Conservation (phyloP, 2,797 vertebrate species). For the Muraenolepis orangiensis region DNA sequence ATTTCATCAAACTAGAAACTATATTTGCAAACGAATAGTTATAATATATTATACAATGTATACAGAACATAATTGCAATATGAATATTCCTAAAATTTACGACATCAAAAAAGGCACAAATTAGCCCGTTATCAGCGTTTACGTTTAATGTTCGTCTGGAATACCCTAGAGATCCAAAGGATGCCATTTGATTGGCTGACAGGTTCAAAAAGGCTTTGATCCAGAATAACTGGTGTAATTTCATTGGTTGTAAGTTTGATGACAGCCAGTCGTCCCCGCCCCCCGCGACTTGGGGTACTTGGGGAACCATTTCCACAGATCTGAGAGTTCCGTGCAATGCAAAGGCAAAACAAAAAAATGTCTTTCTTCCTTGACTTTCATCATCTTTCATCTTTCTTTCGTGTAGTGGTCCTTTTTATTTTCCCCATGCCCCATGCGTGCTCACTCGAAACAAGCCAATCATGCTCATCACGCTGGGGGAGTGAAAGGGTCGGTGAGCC, state of each 20-base stretch:
- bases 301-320: not conserved
- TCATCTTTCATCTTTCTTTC: not conserved
- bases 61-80: no score
- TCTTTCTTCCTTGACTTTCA: no score
- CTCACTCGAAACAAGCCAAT: conserved; percentile 12
- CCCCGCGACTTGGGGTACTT: not conserved
- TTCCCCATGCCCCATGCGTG: not conserved
- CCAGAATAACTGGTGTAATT: not conserved
- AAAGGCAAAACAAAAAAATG: not conserved
- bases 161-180: not conserved
- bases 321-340: no score
- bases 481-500: conserved; percentile 7
- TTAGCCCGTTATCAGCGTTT: no score
- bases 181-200: not conserved
- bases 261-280: not conserved
- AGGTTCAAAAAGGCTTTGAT: not conserved
- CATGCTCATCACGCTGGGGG: conserved; percentile 9
- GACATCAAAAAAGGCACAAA: no score
- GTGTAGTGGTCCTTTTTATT: not conserved
- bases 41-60: no score
- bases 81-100: no score
- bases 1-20: no score
- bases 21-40: no score
- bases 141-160: not conserved
- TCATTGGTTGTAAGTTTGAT: not conserved